Evolutionary conservation across 1,140 invertebrate species (phyloP), one percentile per base, ranked within the genome.

Genomic region (Eumeta japonica): DNA sequence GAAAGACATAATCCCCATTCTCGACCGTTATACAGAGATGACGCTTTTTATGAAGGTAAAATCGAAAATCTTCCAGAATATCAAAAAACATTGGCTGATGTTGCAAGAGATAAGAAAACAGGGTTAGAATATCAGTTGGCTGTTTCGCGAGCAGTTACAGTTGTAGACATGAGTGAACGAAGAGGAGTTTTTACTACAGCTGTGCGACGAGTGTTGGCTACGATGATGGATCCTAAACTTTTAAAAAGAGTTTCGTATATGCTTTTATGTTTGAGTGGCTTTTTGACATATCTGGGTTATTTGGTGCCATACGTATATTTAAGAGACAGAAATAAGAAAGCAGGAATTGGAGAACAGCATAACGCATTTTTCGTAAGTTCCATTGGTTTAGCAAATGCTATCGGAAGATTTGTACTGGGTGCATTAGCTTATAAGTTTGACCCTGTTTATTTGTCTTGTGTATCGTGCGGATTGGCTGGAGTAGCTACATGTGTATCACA

Each of bases 11-110:
- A 62, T 24, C 45, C 54, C 11, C 65, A 79, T 19, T 79, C 82
- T 31, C 65, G 87, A 28, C 87, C 88, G 12, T 79, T 90, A 64
- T 89, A 91, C 62, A 76, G 89, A 43, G 88, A 92, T 61, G 90
- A 93, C 56, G 89, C 89, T 41, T 92, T 92, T 77, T 92, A 90
- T 54, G 81, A 83, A 11, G 89, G 86, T 1, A 90, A 85, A 35
- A 63, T 92, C 37, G 79, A 81, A 36, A 78, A 86, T 45, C 72
- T 93, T 39, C 85, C 88, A 1, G 83, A 86, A 48, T 92, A 90
- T 55, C 82, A 82, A 43, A 89, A 88, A 50, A 68, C 62, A 54
- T 51, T 45, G 35, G 37, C 62, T 27, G 50, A 57, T 28, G 53
- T 54, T 11, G 32, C 48, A 27, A 38, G 29, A 5, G 52, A 55